A percentile compares a stretch with the other conserved stretches of the same genome.
Evolutionary conservation across 2,113 vertebrate species (phyloP).

Genomic region (Natator depressus): DNA sequence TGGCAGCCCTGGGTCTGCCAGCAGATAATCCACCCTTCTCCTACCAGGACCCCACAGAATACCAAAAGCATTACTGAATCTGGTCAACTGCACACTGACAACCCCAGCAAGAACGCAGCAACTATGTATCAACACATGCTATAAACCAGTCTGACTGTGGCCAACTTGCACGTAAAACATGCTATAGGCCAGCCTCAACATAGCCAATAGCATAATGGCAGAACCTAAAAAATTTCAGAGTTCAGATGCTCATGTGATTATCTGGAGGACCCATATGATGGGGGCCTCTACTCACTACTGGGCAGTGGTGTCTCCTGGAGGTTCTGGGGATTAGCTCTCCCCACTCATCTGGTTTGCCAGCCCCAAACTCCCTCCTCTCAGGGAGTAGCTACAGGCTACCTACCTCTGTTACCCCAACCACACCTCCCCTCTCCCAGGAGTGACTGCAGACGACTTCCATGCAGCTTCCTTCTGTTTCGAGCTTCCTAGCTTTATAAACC

Average conservation of each 20-base stretch:
- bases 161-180: rapidly evolving
- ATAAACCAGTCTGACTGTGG: not conserved
- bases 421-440: not conserved
- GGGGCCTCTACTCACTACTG: not conserved
- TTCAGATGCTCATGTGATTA: not conserved
- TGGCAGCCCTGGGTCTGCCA: not conserved
- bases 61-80: not conserved
- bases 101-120: not conserved
- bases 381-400: not conserved
- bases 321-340: not conserved
- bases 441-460: not conserved
- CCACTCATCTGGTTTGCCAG: not conserved
- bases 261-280: not conserved
- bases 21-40: not conserved
- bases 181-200: rapidly evolving
- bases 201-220: not conserved
- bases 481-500: not conserved
- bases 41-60: not conserved
- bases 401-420: not conserved
- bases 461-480: not conserved
- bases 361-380: not conserved
- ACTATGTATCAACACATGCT: not conserved
- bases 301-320: not conserved
- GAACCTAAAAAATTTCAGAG: not conserved
- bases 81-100: not conserved